Conservation (phyloP, 2,113 vertebrate genomes). For the Podocnemis expansa region DNA sequence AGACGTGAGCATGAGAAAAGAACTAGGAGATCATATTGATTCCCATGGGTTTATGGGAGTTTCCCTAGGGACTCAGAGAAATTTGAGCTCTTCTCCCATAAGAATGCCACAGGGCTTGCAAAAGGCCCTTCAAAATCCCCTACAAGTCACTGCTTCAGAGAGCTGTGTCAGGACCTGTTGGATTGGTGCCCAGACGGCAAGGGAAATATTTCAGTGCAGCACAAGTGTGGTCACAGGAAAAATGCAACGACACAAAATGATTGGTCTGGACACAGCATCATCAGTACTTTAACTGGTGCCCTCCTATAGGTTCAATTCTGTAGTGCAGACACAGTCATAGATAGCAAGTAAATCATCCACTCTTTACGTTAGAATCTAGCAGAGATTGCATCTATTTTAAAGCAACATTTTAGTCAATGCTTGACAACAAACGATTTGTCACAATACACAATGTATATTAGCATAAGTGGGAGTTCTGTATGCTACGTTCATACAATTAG, state of each 20-base stretch:
- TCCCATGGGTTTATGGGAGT: neutral
- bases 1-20: constrained; percentile 24
- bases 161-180: neutral
- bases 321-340: neutral
- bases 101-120: constrained; percentile 28
- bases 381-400: constrained; percentile 41
- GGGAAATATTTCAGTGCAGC: neutral
- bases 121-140: constrained; percentile 44
- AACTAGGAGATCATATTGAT: neutral
- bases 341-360: constrained; percentile 49
- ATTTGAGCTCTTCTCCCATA: constrained; percentile 36
- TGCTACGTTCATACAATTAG: neutral
- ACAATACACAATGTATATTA: neutral
- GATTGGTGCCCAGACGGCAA: constrained; percentile 11
- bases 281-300: neutral
- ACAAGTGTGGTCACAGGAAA: constrained; percentile 15
- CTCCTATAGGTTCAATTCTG: neutral
- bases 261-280: constrained; percentile 6
- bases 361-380: neutral
- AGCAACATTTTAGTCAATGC: neutral
- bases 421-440: neutral
- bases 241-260: neutral
- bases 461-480: neutral
- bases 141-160: neutral
- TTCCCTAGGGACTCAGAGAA: constrained; percentile 44